phyloP scores from a whole-genome alignment of 2,797 vertebrate species.

The Stomatorhinus walkeri region DNA sequence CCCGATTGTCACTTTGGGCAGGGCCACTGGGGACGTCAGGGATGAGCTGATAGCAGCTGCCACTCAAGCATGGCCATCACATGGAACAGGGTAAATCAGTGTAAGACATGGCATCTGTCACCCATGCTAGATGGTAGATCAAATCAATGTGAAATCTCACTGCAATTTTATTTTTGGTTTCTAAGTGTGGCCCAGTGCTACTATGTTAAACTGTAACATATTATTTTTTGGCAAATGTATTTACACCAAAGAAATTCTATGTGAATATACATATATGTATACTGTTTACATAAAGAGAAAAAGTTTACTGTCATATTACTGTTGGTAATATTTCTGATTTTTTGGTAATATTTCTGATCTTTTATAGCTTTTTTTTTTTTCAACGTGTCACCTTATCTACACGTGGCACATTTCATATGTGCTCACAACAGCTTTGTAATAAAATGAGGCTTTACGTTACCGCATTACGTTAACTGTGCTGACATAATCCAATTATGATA shows the following conservation, averaged over 20 bases:
- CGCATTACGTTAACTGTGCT: not conserved
- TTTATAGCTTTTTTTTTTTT: not conserved
- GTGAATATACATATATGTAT: not conserved
- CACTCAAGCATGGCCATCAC: conserved; percentile 11
- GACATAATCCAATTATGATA: not conserved
- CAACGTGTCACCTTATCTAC: not conserved
- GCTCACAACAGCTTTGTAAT: not conserved
- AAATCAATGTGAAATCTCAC: not conserved
- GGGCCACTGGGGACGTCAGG: conserved; percentile 18
- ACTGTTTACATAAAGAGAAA: not conserved
- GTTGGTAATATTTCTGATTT: not conserved
- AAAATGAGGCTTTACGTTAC: not conserved
- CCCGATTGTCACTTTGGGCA: not conserved
- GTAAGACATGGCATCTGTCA: conserved; percentile 6
- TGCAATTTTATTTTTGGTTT: not conserved
- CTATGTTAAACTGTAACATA: not conserved
- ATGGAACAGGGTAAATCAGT: not conserved
- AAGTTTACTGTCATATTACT: not conserved
- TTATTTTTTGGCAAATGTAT: not conserved
- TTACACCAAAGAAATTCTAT: not conserved
- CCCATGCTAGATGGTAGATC: not conserved
- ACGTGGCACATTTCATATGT: not conserved
- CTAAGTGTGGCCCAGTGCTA: not conserved
- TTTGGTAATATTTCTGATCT: not conserved
- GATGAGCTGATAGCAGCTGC: conserved; percentile 20